Conservation (phyloP, 2,113 vertebrate genomes). For the Centropus unirufus region DNA sequence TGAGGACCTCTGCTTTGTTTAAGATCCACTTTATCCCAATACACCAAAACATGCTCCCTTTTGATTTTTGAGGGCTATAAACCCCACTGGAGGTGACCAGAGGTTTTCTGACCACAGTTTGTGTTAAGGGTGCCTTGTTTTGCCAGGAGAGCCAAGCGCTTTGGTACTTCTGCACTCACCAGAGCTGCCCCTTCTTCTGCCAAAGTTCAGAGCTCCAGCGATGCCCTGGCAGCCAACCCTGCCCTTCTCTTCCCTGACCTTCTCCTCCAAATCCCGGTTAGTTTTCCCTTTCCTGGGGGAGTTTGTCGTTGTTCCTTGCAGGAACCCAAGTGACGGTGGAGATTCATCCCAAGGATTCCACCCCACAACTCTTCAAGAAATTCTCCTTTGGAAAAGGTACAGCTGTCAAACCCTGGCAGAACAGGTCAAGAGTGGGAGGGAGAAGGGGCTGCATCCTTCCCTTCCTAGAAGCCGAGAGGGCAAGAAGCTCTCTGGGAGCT, state of each 20-base stretch:
- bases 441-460: background rate
- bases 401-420: no score
- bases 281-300: background rate
- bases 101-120: background rate
- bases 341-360: slow-evolving; percentile 66
- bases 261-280: no score
- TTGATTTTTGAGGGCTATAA: background rate
- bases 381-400: slow-evolving; percentile 77
- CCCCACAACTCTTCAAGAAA: slow-evolving; percentile 74
- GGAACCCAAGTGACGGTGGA: slow-evolving; percentile 78
- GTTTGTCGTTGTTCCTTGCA: background rate
- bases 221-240: background rate
- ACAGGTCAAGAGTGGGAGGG: background rate
- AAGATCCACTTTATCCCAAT: background rate
- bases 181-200: background rate
- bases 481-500: rapidly evolving
- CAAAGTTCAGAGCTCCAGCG: background rate
- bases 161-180: background rate
- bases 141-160: background rate
- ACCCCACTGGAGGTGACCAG: background rate
- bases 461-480: background rate
- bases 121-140: background rate
- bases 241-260: rapidly evolving
- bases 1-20: background rate
- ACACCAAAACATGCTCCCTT: background rate